Evolutionary conservation across 1,140 invertebrate genomes (phyloP), one percentile per base, ranked within the genome.

Genomic region (Lepidurus couesii): DNA sequence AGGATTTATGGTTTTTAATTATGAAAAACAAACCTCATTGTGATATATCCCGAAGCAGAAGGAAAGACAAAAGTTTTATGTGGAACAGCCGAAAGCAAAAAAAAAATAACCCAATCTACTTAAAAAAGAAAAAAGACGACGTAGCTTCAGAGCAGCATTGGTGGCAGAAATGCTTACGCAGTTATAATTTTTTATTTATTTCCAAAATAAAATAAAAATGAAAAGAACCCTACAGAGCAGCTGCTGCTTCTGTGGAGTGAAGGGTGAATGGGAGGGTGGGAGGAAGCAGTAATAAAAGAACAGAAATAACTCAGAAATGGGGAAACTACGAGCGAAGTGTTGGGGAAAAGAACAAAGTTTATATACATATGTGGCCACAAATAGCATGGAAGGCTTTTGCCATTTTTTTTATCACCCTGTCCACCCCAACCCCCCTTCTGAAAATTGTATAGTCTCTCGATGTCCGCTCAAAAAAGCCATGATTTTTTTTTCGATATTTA

Each of bases 381-480:
- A 9, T 34, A 34, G 34, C 34, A 34, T 7, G 53, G 13, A 65
- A 21, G 9, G 6, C 6, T 21, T 9, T 65, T 16, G 53, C 53
- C 53, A 65, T 21, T 65, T 13, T 65, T 13, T 65, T 21, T 65
- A n/a, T 65, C 53, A 65, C 21, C 34, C 34, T 34, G 16, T n/a
- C 5, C 53, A 7, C 21, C 53, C 21, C 21, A 65, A n/a, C 21
- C 21, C 9, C 53, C 53, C 53, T 47, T 10, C 45, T 21, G 16
- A 16, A 65, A 65, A 65, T 65, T 65, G 53, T 65, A 65, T 21
- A 65, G 53, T 65, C 13, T 21, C 34, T 34, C 2, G 34, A 7
- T 65, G 53, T 65, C 53, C 53, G 53, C 53, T 65, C 53, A 65
- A 65, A 65, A 65, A 65, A 65, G 53, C 53, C 53, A 65, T 16